Percentiles rank a stretch among this genome's conserved stretches.
phyloP scores from a whole-genome alignment of 1,140 invertebrate genomes.

The Hesperophylax magnus region DNA sequence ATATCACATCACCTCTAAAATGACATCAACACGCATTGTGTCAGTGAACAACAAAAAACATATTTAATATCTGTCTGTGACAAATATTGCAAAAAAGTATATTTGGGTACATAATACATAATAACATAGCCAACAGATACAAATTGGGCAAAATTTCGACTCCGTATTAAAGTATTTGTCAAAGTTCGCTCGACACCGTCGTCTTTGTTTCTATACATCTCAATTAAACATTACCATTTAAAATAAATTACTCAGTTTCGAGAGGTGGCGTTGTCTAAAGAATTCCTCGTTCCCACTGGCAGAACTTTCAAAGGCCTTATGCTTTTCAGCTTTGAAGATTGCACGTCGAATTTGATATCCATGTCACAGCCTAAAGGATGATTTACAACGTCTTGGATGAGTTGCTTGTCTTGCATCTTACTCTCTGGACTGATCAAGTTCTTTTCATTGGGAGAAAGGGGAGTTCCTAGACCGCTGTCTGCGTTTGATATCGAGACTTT shows the following conservation, averaged over 20 bases:
- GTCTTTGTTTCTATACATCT: too few relatives aligned
- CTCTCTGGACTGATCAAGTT: conserved; percentile 26
- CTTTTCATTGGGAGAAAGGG: conserved; percentile 59
- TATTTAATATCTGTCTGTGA: too few relatives aligned
- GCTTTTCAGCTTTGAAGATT: conserved; percentile 67
- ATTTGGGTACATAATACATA: too few relatives aligned
- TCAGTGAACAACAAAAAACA: too few relatives aligned
- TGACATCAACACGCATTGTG: too few relatives aligned
- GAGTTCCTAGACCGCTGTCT: conserved; percentile 64
- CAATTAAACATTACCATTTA: too few relatives aligned
- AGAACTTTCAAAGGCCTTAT: conserved; percentile 60
- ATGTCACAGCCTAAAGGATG: conserved; percentile 71
- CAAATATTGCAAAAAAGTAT: too few relatives aligned
- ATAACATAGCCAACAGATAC: too few relatives aligned
- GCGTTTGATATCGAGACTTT: conserved; percentile 46
- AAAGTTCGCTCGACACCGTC: too few relatives aligned
- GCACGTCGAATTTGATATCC: conserved; percentile 69
- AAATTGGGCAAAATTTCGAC: too few relatives aligned
- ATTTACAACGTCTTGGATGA: conserved; percentile 60
- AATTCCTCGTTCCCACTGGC: background rate
- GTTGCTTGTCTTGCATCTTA: conserved; percentile 39
- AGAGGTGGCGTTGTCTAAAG: conserved; percentile 10
- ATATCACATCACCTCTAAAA: too few relatives aligned
- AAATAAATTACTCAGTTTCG: conserved; percentile 6
- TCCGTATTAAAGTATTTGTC: too few relatives aligned